Percentiles rank a stretch among this genome's conserved stretches.
Conservation (phyloP, 1,140 invertebrate species). For the Dufourea novaeangliae region DNA sequence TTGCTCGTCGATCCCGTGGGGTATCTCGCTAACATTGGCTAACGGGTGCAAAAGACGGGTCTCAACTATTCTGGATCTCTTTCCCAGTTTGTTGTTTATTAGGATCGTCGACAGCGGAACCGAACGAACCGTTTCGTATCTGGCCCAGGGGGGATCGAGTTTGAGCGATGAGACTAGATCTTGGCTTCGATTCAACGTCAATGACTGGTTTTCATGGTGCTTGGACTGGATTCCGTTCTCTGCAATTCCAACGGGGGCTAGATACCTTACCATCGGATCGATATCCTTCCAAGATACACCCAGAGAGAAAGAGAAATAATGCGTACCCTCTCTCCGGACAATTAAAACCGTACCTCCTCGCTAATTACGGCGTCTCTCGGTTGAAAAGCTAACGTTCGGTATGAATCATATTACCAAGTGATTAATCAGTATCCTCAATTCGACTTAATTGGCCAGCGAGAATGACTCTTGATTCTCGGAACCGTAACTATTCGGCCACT, state of each 20-base stretch:
- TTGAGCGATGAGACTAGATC: constrained; percentile 67
- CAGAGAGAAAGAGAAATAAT: too few species aligned
- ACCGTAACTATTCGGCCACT: not conserved
- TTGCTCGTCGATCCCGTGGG: constrained; percentile 40
- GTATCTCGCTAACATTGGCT: constrained; percentile 28
- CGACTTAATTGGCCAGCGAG: constrained; percentile 20
- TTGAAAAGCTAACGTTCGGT: not conserved
- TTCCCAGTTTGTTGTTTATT: not conserved
- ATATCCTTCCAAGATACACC: constrained; percentile 13
- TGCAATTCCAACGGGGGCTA: not conserved
- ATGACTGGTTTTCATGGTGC: constrained; percentile 66
- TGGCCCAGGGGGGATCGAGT: constrained; percentile 47
- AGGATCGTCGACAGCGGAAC: not conserved
- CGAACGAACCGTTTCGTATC: constrained; percentile 1
- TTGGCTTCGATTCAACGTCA: constrained; percentile 66
- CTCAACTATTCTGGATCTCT: constrained; percentile 36
- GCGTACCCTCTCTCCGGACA: constrained; percentile 13
- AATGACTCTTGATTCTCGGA: not conserved
- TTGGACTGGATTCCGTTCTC: constrained; percentile 60
- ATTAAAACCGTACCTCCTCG: constrained; percentile 11
- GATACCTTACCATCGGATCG: not conserved
- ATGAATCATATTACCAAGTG: constrained; percentile 28
- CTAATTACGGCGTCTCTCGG: not conserved
- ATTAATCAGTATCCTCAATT: constrained; percentile 35
- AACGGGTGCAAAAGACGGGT: constrained; percentile 55